A percentile compares a stretch with the other conserved stretches of the same genome.
phyloP scores from a whole-genome alignment of 2,888 invertebrate species.

The Leucoptera coffeella region DNA sequence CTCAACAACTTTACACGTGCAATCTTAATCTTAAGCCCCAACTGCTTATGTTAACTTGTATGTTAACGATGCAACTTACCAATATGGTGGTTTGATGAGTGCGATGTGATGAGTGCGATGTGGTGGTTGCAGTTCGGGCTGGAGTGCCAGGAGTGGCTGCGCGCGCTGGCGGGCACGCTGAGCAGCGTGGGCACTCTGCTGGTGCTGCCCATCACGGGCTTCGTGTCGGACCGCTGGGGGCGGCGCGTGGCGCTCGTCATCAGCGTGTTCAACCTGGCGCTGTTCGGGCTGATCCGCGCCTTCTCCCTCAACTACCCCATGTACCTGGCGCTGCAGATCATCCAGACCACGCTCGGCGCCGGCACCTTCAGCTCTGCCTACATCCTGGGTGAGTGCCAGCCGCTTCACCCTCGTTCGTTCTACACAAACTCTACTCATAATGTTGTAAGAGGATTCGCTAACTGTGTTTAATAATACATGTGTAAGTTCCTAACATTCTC shows the following conservation, averaged over 20 bases:
- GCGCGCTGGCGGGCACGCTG: constrained; percentile 65
- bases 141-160: constrained; percentile 63
- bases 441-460: too few relatives aligned
- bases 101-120: background rate
- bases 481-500: too few relatives aligned
- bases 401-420: too few relatives aligned
- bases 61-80: too few relatives aligned
- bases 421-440: too few relatives aligned
- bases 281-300: constrained; percentile 45
- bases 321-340: constrained; percentile 43
- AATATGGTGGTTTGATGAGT: too few relatives aligned
- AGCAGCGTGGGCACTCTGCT: constrained; percentile 64
- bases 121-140: constrained; percentile 50
- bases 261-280: constrained; percentile 30
- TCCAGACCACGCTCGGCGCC: constrained; percentile 46
- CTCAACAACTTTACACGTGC: too few relatives aligned
- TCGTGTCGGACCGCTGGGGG: constrained; percentile 60
- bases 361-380: constrained; percentile 49
- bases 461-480: too few relatives aligned
- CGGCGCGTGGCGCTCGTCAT: constrained; percentile 40
- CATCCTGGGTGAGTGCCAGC: constrained; percentile 22
- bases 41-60: too few relatives aligned
- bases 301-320: constrained; percentile 50
- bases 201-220: constrained; percentile 62
- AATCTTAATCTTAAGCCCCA: too few relatives aligned